Evolutionary conservation across 2,888 invertebrate species (phyloP), one percentile per base, ranked within the genome.

Genomic region (Leptinotarsa tumamoca): DNA sequence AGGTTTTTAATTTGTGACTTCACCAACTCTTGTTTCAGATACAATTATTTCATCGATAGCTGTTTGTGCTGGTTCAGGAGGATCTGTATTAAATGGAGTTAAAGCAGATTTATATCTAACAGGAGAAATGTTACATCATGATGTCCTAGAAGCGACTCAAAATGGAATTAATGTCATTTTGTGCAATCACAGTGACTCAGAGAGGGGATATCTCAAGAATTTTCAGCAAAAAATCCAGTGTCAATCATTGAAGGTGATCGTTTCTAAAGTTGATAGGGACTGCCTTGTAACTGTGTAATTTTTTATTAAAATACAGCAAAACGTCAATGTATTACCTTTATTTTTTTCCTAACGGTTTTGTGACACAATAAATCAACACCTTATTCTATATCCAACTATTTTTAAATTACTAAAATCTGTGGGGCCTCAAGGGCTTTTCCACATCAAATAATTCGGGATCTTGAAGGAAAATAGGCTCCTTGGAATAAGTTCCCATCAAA

Each of bases 121-220:
- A 18, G 95, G 94, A 13, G 98, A 98, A 90, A 98, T 98, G 97
- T 92, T 95, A 1, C 98, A 98, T 88, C 98, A 98, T 85, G 97
- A 98, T 80, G 89, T 98, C 1, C 90, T 98, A 52, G 96, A 98
- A 84, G 96, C 96, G 0, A 91, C 93, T 33, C 96, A 96, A 83
- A 92, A 91, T 72, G 94, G 95, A 49, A 91, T 91, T 18, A 92
- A 93, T 74, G 97, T 98, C 0, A 94, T 98, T 83, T 90, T 98
- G 21, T 96, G 96, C 79, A 97, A 98, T 87, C 98, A 98, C 88
- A 96, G 95, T 56, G 96, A 98, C 89, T 96, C 97, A 0, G 98
- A 98, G 88, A 91, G 98, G 78, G 97, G 98, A 5, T 98, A 93
- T 86, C 89, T 98, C 5, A 89, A 89, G 58, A 88, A 88, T 14